Base-by-base conservation (phyloP, 2,888 invertebrate species). In the Melitaea athalia region DNA sequence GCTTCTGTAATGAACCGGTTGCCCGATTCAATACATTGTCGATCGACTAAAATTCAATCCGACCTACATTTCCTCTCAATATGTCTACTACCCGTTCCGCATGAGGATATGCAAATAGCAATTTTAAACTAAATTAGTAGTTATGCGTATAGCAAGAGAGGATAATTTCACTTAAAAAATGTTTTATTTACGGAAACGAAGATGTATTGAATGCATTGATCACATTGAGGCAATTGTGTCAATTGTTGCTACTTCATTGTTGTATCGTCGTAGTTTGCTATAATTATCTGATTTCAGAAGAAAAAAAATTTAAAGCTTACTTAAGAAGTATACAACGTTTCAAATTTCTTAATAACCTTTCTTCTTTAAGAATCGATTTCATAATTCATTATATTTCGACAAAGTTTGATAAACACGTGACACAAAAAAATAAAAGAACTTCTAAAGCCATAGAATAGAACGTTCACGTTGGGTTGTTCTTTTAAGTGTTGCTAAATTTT, bases 1-100 rank as follows among this genome's bases (percentile, higher is more conserved):
- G 76, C 74, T 78, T 77, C 81, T 77, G 81, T 84, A 86, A 86
- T 85, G 81, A 85, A 84, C 79, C 75, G 67, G 72, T 76, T 74
- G 75, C 79, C 81, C 81, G 83, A 88, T 85, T 82, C 83, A 85
- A 86, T 82, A 81, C 78, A 86, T 85, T 86, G 84, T 86, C 79
- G 80, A 77, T 79, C 74, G 74, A 74, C 71, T 75, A 78, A 81
- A 84, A 83, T 86, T 81, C 80, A 82, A 83, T 85, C 80, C 77
- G 87, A 84, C 87, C 88, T 82, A 89, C 81, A 85, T 87, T 76
- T 78, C 63, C 75, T 55, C 74, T 74, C 83, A 84, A 84, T 85
- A 81, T 83, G 82, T 83, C 84, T 84, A 80, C 77, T 81, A 77
- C 78, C 70, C 61, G 77, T 77, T 72, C 57, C 49, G 85, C 84